Conservation (phyloP, 30 jellyfish, hydroid and myxozoan genomes). For the Aurelia sp. region DNA sequence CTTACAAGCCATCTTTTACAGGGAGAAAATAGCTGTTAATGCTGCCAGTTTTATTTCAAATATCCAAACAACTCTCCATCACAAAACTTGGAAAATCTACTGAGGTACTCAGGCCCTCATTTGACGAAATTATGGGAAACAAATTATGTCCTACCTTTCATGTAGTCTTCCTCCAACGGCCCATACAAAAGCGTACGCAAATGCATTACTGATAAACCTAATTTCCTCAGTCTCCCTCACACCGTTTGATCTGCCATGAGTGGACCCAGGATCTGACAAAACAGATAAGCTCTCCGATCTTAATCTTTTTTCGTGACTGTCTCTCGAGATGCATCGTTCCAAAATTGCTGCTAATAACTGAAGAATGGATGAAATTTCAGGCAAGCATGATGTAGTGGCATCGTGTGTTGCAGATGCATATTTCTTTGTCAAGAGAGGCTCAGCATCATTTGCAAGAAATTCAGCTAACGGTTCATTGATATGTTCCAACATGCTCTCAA, state of each 20-base stretch:
- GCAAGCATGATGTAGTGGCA: neutral
- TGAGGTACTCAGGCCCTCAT: too few species aligned
- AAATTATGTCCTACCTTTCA: conserved; percentile 49
- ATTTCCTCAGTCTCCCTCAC: conserved; percentile 27
- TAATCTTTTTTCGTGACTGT: conserved; percentile 19
- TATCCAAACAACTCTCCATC: too few species aligned
- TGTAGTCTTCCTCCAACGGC: conserved; percentile 67
- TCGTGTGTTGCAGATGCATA: neutral
- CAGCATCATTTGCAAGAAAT: conserved; percentile 35
- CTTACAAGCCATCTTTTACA: too few species aligned
- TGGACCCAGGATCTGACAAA: conserved; percentile 19
- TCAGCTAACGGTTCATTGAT: conserved; percentile 43
- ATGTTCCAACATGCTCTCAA: conserved; percentile 48
- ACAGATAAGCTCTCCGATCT: conserved; percentile 13
- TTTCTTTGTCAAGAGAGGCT: neutral
- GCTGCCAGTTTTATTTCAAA: too few species aligned
- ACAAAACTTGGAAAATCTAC: too few species aligned
- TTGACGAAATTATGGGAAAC: too few species aligned
- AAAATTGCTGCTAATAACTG: conserved; percentile 34
- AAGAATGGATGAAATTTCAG: conserved; percentile 41
- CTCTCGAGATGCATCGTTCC: conserved; percentile 29
- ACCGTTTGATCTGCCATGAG: neutral
- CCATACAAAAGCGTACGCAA: conserved; percentile 76
- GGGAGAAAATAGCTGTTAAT: too few species aligned
- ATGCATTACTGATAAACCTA: conserved; percentile 51